Base-by-base conservation (phyloP, 2,888 invertebrate genomes). In the Melipona bicolor region DNA sequence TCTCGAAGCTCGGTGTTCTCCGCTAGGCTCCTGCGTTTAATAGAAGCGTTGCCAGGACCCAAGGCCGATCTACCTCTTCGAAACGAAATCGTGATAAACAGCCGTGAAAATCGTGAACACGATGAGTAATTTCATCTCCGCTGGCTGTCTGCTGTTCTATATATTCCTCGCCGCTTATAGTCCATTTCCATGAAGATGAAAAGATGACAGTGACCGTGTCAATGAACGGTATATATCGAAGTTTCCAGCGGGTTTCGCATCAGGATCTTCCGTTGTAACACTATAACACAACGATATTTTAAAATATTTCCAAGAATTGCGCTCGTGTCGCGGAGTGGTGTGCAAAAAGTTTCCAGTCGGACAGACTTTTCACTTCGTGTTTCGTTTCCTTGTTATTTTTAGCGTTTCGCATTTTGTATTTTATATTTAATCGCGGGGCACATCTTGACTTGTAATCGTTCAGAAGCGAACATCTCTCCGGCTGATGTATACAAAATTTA, bases 31-130 rank as follows among this genome's bases (percentile, higher is more conserved):
- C 77, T 76, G 71, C 82, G 77, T 87, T 86, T 86, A 27, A 86
- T 84, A 82, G 88, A 77, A 88, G 56, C 79, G 73, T 71, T 88
- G 88, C 88, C 88, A 88, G 88, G 83, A 86, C 73, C 83, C 85
- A 86, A 86, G 88, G 88, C 77, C 81, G 86, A 56, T 71, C 36
- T 70, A 77, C 59, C 56, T 79, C 59, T 79, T 76, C 69, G 52
- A 81, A 43, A 75, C 70, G 62, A 81, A 73, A 78, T 43, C 77
- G 79, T 68, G 83, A 87, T 87, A 89, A 89, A 89, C 85, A 90
- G 69, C 71, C 82, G 86, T 73, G 89, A 81, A 89, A 87, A 90
- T 87, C 69, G 79, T 81, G 88, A 85, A 87, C 76, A 59, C 65
- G 77, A 84, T 89, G 85, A 89, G 54, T 88, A 89, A 89, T 83